Evolutionary conservation across 64 coral and sea anemone species (phyloP).

Genomic region (Porites lutea): DNA sequence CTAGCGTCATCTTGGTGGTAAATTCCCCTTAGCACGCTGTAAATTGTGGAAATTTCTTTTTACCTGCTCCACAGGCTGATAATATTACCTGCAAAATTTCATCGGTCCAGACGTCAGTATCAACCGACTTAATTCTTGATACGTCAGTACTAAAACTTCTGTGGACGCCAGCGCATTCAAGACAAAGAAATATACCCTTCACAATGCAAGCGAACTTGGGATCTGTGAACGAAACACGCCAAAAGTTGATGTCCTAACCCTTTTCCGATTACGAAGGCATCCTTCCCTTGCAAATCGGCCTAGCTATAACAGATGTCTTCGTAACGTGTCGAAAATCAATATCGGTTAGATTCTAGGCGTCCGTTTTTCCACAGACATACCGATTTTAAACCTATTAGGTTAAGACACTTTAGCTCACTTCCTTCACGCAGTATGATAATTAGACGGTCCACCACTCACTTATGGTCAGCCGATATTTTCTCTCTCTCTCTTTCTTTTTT

Average conservation of each 20-base stretch:
- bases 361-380: too few species aligned
- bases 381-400: too few species aligned
- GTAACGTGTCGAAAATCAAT: too few species aligned
- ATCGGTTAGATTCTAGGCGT: too few species aligned
- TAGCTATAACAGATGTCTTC: too few species aligned
- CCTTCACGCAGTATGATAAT: too few species aligned
- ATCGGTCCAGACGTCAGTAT: background rate
- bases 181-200: constrained; percentile 22
- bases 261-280: too few species aligned
- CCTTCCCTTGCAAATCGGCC: too few species aligned
- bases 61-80: background rate
- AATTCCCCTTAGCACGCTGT: background rate
- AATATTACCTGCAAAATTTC: constrained; percentile 13
- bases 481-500: too few species aligned
- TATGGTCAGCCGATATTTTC: too few species aligned
- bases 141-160: background rate
- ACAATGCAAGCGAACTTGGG: constrained; percentile 16
- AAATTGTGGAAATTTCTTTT: background rate
- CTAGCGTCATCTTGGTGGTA: background rate
- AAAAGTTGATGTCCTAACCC: background rate
- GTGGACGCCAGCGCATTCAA: background rate
- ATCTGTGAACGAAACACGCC: background rate
- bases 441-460: too few species aligned
- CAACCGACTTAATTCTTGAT: constrained; percentile 16
- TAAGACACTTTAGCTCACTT: too few species aligned